These are phyloP conservation scores for Sprattus sprattus DNA, from an alignment of 2,113 vertebrate species.

Conservation along the genomic window DNA sequence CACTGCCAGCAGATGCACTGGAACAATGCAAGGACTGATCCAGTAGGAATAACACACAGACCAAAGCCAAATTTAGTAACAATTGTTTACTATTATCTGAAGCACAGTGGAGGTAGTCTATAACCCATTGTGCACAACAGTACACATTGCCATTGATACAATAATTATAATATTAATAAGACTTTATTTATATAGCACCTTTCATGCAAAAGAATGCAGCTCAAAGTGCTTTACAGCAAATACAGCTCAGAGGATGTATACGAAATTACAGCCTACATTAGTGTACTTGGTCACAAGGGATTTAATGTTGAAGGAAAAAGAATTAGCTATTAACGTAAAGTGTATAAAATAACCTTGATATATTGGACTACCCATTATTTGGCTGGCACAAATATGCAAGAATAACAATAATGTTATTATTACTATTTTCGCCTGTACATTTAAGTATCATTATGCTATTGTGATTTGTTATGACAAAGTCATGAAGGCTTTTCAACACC, in stretches of 20 bases:
- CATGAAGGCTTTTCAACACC: neutral
- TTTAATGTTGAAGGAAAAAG: no score
- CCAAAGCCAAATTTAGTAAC: neutral
- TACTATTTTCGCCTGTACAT: neutral
- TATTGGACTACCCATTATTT: neutral
- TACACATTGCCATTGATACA: neutral
- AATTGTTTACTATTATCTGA: neutral
- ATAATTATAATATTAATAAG: no score
- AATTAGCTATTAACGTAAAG: no score
- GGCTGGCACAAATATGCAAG: neutral
- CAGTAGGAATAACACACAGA: neutral
- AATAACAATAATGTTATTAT: neutral
- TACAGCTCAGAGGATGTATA: neutral
- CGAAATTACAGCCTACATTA: no score
- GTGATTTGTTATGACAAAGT: neutral
- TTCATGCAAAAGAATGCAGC: neutral
- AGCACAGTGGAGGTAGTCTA: neutral
- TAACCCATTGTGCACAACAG: neutral
- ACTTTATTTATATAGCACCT: no score
- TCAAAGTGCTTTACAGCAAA: no score
- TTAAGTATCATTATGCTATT: neutral
- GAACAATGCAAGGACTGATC: neutral
- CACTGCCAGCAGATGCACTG: neutral
- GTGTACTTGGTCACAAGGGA: no score
- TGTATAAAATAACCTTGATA: neutral